A percentile compares a stretch with the other conserved stretches of the same genome.
Conservation (phyloP, 2,113 vertebrate species). For the Muntiacus muntjak region DNA sequence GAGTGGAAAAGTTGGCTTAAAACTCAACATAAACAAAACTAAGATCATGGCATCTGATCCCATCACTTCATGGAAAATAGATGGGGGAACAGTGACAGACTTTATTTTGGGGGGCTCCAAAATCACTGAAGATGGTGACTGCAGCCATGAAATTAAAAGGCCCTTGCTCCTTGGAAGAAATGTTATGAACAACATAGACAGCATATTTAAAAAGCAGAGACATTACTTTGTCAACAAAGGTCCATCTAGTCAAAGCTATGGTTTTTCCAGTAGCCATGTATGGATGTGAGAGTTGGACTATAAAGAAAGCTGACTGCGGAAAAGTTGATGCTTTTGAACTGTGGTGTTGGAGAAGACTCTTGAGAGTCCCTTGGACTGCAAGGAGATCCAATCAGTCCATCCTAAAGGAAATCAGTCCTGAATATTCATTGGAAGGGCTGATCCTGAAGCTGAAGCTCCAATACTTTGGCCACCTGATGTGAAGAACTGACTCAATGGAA, state of each 20-base stretch:
- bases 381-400: background rate
- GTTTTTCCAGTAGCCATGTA: background rate
- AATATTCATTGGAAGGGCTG: background rate
- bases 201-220: background rate
- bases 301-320: background rate
- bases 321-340: background rate
- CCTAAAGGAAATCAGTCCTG: background rate
- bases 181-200: background rate
- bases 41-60: accelerated
- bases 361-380: background rate
- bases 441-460: background rate
- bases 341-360: background rate
- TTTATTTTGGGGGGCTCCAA: background rate
- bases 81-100: background rate
- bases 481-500: background rate
- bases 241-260: background rate
- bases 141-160: background rate
- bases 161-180: background rate
- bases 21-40: background rate
- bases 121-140: background rate
- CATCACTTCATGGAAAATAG: background rate
- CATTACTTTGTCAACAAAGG: background rate
- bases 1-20: background rate
- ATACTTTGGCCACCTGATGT: background rate
- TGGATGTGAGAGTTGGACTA: background rate